phyloP scores from a whole-genome alignment of 1,140 invertebrate species.

The Drosophila albomicans region DNA sequence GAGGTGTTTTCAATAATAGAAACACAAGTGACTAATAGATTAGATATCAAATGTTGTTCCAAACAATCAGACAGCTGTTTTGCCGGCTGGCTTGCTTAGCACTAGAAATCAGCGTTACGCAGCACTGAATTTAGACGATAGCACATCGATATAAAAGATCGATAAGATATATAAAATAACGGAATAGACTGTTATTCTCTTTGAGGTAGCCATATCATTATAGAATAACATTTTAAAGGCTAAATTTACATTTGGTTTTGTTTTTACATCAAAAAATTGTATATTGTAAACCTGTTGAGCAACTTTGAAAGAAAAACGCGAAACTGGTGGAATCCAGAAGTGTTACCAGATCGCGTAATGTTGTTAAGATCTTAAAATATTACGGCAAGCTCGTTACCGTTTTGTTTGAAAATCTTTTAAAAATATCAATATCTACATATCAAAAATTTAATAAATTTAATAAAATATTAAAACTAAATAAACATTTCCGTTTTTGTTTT shows the following conservation, averaged over 20 bases:
- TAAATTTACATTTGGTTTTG: neutral
- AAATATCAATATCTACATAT: too few species aligned
- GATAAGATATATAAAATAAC: neutral
- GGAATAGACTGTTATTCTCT: neutral
- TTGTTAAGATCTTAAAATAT: neutral
- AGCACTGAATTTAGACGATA: neutral
- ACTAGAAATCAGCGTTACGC: neutral
- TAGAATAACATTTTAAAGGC: neutral
- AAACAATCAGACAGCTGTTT: slow-evolving; percentile 21
- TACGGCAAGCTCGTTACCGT: too few species aligned
- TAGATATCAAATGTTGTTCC: neutral
- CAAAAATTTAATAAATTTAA: too few species aligned
- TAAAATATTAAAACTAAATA: too few species aligned
- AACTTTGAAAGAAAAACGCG: too few species aligned
- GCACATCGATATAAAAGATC: slow-evolving; percentile 10
- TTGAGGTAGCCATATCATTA: neutral
- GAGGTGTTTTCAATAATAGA: neutral
- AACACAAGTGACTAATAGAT: slow-evolving; percentile 4
- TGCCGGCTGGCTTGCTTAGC: neutral
- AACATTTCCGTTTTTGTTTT: too few species aligned
- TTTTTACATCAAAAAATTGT: too few species aligned
- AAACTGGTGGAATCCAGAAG: neutral
- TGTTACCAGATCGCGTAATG: neutral
- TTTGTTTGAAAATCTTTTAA: too few species aligned
- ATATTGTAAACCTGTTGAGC: neutral